Conservation (phyloP, 2,113 vertebrate genomes). For the Grantiella picta region DNA sequence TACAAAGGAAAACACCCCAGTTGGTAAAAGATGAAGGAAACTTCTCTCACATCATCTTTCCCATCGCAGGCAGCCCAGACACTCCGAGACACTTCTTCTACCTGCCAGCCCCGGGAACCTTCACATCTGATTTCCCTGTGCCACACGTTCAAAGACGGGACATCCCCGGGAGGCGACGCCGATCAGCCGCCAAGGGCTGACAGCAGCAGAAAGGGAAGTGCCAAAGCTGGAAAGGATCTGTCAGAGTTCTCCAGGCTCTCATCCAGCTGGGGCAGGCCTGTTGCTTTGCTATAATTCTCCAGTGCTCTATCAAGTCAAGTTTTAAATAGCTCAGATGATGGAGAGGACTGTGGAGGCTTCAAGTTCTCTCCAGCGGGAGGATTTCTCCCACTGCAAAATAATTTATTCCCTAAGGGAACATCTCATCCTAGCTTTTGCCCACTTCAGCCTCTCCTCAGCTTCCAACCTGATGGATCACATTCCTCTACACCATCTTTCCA, state of each 20-base stretch:
- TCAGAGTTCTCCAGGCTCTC: not conserved
- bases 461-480: rapidly evolving
- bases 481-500: not conserved
- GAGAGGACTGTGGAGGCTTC: not conserved
- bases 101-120: not conserved
- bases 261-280: not conserved
- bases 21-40: slow-evolving; percentile 12
- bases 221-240: not conserved
- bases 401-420: not conserved
- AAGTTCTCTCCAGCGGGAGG: not conserved
- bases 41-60: not conserved
- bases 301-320: not conserved
- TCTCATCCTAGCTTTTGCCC: not conserved
- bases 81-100: not conserved
- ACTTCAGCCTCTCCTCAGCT: not conserved
- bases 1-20: not conserved
- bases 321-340: slow-evolving; percentile 2
- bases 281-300: not conserved
- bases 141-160: not conserved
- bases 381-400: not conserved
- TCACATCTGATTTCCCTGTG: not conserved
- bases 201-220: not conserved
- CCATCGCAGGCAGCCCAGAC: not conserved
- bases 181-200: not conserved
- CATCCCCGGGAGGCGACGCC: not conserved